These are phyloP conservation scores for Aphaenogaster ashmeadi DNA, from an alignment of 1,140 invertebrate species.

Conservation along the genomic window DNA sequence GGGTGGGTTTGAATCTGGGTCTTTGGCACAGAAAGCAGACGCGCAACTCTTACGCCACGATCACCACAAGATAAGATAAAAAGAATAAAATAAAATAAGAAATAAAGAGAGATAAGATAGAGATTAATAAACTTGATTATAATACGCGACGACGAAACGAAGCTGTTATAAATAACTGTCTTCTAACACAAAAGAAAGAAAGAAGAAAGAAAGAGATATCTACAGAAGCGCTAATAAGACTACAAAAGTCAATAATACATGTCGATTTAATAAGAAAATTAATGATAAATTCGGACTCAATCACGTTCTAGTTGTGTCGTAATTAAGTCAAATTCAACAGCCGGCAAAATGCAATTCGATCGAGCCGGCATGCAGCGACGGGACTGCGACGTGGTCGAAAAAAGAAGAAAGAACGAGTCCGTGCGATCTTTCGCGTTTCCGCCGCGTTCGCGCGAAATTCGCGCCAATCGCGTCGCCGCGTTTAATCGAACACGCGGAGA, in stretches of 20 bases:
- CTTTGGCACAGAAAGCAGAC: no score
- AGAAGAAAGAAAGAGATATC: background rate
- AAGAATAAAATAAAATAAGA: no score
- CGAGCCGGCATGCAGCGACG: background rate
- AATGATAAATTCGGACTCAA: constrained; percentile 11
- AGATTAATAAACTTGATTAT: background rate
- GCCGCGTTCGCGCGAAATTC: constrained; percentile 29
- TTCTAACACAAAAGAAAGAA: background rate
- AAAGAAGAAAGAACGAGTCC: background rate
- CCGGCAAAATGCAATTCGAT: background rate
- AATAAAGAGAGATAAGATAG: background rate
- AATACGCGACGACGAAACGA: background rate
- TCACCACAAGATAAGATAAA: no score
- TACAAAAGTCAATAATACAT: background rate
- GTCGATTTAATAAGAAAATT: background rate
- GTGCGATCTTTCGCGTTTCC: constrained; percentile 38
- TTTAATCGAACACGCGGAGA: constrained; percentile 54
- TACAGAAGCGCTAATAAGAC: background rate
- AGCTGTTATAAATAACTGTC: background rate
- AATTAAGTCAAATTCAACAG: constrained; percentile 13
- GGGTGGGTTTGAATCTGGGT: no score
- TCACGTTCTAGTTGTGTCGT: background rate
- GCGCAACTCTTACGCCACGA: no score
- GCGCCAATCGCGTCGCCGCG: constrained; percentile 48
- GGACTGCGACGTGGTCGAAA: background rate